Evolutionary conservation across 2,888 invertebrate species (phyloP).

Genomic region (Phytoseiulus persimilis): DNA sequence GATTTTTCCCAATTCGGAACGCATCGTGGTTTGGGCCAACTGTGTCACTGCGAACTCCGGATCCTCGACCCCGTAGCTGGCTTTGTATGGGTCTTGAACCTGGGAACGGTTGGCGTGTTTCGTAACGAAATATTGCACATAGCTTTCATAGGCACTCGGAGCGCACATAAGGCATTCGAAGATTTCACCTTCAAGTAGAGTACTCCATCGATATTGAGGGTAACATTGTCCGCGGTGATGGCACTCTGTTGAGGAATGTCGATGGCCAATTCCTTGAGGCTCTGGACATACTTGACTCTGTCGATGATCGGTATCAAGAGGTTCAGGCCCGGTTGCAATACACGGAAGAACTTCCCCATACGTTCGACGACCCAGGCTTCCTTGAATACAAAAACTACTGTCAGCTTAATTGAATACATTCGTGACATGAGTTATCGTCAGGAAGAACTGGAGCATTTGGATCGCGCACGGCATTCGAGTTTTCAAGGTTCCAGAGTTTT

Average conservation of each 20-base stretch:
- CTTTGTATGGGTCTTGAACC: conserved; percentile 49
- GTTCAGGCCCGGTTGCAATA: conserved; percentile 90
- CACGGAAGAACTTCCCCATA: conserved; percentile 92
- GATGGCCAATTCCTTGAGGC: conserved; percentile 96
- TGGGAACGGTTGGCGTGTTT: not conserved
- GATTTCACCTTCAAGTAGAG: conserved; percentile 73
- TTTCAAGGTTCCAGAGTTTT: too few relatives aligned
- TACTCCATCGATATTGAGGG: conserved; percentile 90
- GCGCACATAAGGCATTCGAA: too few relatives aligned
- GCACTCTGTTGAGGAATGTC: conserved; percentile 98
- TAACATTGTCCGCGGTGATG: conserved; percentile 92
- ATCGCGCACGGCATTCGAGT: too few relatives aligned
- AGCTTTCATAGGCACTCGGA: too few relatives aligned
- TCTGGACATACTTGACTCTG: conserved; percentile 89
- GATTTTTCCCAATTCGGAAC: conserved; percentile 96
- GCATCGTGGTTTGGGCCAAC: conserved; percentile 97
- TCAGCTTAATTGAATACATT: too few relatives aligned
- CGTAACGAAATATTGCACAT: too few relatives aligned
- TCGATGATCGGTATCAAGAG: conserved; percentile 82
- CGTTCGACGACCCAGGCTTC: conserved; percentile 94
- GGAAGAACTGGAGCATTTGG: conserved; percentile 60
- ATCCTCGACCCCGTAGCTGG: conserved; percentile 97
- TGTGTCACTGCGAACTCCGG: conserved; percentile 98
- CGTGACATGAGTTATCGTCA: not conserved
- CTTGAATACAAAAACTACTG: conserved; percentile 47